Conservation (phyloP, 37 sponge, comb jelly and placozoan species). For the Geodia barretti region DNA sequence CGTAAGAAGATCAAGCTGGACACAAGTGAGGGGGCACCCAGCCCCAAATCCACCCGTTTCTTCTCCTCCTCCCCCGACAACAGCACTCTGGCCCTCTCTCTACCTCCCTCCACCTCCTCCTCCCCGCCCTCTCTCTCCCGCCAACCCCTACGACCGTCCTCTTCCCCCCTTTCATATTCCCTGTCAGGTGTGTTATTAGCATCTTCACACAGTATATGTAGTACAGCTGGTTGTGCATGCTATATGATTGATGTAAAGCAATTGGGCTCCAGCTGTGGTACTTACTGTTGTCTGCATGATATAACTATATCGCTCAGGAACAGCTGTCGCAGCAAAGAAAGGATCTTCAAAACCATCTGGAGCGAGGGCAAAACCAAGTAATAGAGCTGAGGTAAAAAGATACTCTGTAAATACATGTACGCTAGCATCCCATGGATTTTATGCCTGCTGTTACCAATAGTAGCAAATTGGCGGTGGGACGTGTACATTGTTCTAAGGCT, state of each 20-base stretch:
- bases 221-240: too few relatives aligned
- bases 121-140: not conserved
- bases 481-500: too few relatives aligned
- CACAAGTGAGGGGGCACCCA: not conserved
- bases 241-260: too few relatives aligned
- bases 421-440: too few relatives aligned
- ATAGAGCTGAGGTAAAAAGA: not conserved
- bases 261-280: too few relatives aligned
- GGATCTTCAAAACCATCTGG: not conserved
- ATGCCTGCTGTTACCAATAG: too few relatives aligned
- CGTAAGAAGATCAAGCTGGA: constrained; percentile 45
- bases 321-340: not conserved
- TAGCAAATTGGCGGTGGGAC: too few relatives aligned
- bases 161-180: not conserved
- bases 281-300: too few relatives aligned
- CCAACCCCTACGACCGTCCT: not conserved
- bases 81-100: not conserved
- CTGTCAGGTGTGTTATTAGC: too few relatives aligned
- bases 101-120: not conserved
- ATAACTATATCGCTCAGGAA: too few relatives aligned
- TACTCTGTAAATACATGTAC: not conserved
- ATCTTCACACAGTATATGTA: too few relatives aligned
- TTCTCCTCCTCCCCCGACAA: not conserved
- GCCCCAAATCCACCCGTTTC: too few relatives aligned
- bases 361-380: not conserved